Conservation (phyloP, 1,140 invertebrate species). For the Trichoplusia ni region DNA sequence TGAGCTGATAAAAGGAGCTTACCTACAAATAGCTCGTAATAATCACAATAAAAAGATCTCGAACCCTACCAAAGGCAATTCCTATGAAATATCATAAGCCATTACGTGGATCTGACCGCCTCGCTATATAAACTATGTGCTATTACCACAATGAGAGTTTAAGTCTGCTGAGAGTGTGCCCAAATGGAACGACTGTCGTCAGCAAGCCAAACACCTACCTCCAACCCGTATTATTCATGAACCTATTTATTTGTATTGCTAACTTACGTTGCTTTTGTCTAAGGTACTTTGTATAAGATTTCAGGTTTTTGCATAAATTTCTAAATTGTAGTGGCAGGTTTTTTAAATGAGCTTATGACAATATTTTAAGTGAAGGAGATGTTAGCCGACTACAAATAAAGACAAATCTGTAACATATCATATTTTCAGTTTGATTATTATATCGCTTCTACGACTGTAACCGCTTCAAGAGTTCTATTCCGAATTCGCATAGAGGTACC, state of each 20-base stretch:
- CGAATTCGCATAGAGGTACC: too few species aligned
- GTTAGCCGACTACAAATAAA: too few species aligned
- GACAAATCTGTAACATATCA: too few species aligned
- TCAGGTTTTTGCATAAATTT: constrained; percentile 7
- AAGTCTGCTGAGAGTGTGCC: constrained; percentile 65
- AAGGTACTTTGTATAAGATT: constrained; percentile 34
- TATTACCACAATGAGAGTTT: constrained; percentile 68
- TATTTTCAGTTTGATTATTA: too few species aligned
- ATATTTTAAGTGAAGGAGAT: too few species aligned
- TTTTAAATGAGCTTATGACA: too few species aligned
- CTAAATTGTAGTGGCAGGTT: too few species aligned
- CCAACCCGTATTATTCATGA: constrained; percentile 68
- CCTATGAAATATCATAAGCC: constrained; percentile 41
- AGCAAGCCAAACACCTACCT: constrained; percentile 34
- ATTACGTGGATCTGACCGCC: constrained; percentile 43
- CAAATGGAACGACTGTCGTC: constrained; percentile 35
- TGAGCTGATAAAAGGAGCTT: constrained; percentile 8
- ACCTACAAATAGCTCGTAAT: constrained; percentile 16
- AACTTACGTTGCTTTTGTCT: constrained; percentile 52
- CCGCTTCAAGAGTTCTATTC: too few species aligned
- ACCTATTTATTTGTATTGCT: constrained; percentile 76
- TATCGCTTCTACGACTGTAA: too few species aligned
- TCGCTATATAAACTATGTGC: constrained; percentile 62
- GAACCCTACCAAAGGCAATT: constrained; percentile 32
- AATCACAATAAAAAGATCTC: constrained; percentile 8